Base-by-base conservation (phyloP, 2,113 vertebrate genomes). In the Morone saxatilis region DNA sequence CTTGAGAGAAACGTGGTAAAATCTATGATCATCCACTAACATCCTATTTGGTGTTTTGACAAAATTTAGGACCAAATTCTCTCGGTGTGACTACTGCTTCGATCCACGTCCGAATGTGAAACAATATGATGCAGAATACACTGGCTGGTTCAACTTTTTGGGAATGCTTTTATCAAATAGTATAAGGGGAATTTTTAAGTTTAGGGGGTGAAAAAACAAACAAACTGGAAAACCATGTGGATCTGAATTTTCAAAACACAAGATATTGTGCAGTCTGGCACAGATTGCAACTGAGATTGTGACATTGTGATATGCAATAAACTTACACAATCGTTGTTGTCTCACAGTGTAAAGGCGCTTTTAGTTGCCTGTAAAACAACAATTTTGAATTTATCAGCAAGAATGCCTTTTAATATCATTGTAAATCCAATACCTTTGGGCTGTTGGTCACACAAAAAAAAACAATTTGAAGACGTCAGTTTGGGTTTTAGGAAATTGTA, bases 351-450 rank as follows among this genome's bases (percentile, higher is more conserved):
- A n/a, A n/a, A 56, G n/a, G 6, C 36, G 3, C 17, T n/a, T 25
- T 47, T 41, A 65, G 38, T 57, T 1, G 0, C 38, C 19, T 3
- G 7, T 14, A n/a, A 8, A 54, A 62, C 10, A 56, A 43, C 51
- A 76, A 68, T 56, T 22, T 63, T 62, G 0, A 70, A 63, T 71
- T 56, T 56, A 12, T 54, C 68, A 22, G 48, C 14, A 50, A 16
- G 14, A 50, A 13, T 47, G 45, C 11, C 31, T 31, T 31, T 31
- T 31, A 31, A 31, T 31, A 31, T 31, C 31, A 4, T 31, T 31
- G 31, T 31, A 31, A 31, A 31, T 31, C 31, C 31, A 31, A 31
- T 31, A 48, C 31, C 31, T 31, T 31, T 57, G 17, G 16, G 7
- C 6, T 2, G 8, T 47, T 50, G 19, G 5, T n/a, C 4, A 20